These are phyloP conservation scores for Zaprionus vittiger DNA, from an alignment of 1,140 invertebrate genomes.

Conservation along the genomic window DNA sequence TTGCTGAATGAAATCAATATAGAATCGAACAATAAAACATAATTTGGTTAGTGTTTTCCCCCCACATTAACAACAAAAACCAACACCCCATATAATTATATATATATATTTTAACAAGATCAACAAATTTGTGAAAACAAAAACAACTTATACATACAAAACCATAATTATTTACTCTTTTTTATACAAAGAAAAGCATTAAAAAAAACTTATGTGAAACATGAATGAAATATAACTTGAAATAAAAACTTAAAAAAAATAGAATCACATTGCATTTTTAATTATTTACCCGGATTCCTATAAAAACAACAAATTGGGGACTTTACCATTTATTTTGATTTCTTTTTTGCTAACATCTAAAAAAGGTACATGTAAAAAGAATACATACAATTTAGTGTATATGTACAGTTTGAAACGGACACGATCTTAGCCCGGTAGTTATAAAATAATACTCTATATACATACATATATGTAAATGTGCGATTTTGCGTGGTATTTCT, in stretches of 20 bases:
- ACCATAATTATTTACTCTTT: conserved; percentile 81
- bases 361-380: conserved; percentile 65
- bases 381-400: conserved; percentile 38
- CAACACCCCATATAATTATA: conserved; percentile 55
- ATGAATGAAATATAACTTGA: conserved; percentile 83
- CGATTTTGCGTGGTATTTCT: conserved; percentile 43
- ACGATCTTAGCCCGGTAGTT: conserved; percentile 38
- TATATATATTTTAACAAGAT: conserved; percentile 71
- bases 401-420: conserved; percentile 35
- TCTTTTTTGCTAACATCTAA: conserved; percentile 48
- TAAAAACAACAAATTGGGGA: conserved; percentile 1
- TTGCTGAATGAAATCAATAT: conserved; percentile 56
- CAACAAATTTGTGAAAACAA: conserved; percentile 68
- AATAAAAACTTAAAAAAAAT: conserved; percentile 80
- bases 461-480: conserved; percentile 46
- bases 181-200: conserved; percentile 82
- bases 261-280: conserved; percentile 23
- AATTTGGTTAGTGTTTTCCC: conserved; percentile 70
- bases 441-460: conserved; percentile 50
- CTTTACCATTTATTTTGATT: conserved; percentile 63
- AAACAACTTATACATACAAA: conserved; percentile 72
- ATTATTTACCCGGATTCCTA: neutral
- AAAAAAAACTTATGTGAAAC: conserved; percentile 80
- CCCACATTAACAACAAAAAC: conserved; percentile 37
- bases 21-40: conserved; percentile 46